Conservation (phyloP, 2,113 vertebrate species). For the Neopipo cinnamomea region DNA sequence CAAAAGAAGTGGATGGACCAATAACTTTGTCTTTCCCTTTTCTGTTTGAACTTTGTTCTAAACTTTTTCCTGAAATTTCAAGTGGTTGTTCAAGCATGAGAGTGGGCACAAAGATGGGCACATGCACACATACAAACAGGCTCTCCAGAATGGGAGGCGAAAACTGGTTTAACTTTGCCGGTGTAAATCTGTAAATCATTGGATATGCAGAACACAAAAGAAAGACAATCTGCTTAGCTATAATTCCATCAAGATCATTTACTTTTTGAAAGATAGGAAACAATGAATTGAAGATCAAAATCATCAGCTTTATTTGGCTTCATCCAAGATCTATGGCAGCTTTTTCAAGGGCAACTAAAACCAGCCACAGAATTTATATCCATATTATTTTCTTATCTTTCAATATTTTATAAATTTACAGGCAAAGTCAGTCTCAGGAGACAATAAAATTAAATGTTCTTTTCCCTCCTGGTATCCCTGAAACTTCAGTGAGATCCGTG, state of each 20-base stretch:
- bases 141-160: neutral
- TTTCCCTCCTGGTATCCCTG: neutral
- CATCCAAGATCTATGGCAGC: constrained; percentile 74
- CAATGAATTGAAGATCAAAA: constrained; percentile 74
- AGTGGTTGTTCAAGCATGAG: neutral
- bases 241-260: constrained; percentile 71
- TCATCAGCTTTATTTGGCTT: constrained; percentile 68
- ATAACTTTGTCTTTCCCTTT: neutral
- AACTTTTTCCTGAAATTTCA: neutral
- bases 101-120: neutral
- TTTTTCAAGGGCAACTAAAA: constrained; percentile 71
- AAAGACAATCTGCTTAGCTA: constrained; percentile 57
- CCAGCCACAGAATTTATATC: constrained; percentile 57
- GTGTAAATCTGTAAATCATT: neutral
- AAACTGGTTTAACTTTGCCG: neutral
- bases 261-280: constrained; percentile 67
- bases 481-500: neutral
- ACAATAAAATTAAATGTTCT: constrained; percentile 63
- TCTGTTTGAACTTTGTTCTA: neutral
- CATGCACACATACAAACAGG: neutral
- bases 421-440: constrained; percentile 58
- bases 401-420: constrained; percentile 75
- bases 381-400: constrained; percentile 52
- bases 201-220: constrained; percentile 55
- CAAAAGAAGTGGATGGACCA: neutral